These are phyloP conservation scores for Zophobas morio DNA, from an alignment of 1,140 invertebrate species.

Conservation along the genomic window DNA sequence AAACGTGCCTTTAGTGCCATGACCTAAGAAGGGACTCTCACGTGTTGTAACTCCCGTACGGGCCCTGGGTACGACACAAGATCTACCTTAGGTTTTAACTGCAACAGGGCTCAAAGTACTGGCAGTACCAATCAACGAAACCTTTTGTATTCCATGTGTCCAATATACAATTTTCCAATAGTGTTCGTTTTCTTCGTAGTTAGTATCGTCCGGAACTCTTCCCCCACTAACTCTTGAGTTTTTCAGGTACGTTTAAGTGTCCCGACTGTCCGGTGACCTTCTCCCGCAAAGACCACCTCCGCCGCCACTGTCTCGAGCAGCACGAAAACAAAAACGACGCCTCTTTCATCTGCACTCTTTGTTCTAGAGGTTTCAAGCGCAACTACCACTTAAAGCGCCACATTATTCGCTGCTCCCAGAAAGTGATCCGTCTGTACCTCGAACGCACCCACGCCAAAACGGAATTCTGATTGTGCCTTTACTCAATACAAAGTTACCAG, in stretches of 20 bases:
- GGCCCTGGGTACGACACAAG: too few relatives aligned
- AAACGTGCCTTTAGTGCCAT: too few relatives aligned
- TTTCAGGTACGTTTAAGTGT: conserved; percentile 6
- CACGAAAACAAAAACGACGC: neutral
- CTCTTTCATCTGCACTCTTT: neutral
- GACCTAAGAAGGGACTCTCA: too few relatives aligned
- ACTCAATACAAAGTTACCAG: neutral
- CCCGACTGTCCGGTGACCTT: neutral
- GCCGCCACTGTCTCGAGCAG: conserved; percentile 2
- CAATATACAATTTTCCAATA: too few relatives aligned
- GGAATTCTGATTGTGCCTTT: neutral
- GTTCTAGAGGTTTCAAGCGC: conserved; percentile 1
- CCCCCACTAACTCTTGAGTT: neutral
- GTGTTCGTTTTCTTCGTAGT: too few relatives aligned
- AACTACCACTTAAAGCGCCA: conserved; percentile 16
- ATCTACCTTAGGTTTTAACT: too few relatives aligned
- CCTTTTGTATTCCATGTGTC: too few relatives aligned
- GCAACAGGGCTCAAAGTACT: too few relatives aligned
- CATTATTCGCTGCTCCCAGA: neutral
- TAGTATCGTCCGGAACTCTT: too few relatives aligned
- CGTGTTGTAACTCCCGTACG: too few relatives aligned
- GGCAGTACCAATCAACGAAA: too few relatives aligned
- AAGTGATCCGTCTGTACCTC: neutral
- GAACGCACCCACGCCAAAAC: neutral
- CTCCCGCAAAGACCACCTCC: neutral